Evolutionary conservation across 2,888 invertebrate species (phyloP).

Genomic region (Leptopilina drosophilae): DNA sequence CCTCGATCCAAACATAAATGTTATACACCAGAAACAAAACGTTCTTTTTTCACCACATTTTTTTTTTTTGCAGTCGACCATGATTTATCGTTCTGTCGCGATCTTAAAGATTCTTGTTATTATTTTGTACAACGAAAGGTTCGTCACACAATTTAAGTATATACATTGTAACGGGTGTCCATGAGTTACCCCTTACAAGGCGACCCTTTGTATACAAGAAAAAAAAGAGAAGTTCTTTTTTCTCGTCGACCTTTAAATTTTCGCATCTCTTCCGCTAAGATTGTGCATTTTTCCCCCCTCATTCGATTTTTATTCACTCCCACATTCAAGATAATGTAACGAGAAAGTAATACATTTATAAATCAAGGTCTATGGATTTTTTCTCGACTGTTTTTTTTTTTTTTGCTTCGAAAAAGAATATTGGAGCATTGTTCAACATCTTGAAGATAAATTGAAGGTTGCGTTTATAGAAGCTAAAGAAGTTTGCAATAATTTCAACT

Average conservation of each 20-base stretch:
- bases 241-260: background rate
- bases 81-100: constrained; percentile 27
- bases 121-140: constrained; percentile 6
- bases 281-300: no score
- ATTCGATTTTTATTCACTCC: no score
- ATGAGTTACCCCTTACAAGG: constrained; percentile 15
- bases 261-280: background rate
- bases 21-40: background rate
- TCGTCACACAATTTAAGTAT: constrained; percentile 8
- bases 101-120: constrained; percentile 2
- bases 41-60: no score
- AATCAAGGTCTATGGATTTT: background rate
- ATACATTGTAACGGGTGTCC: constrained; percentile 5
- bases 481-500: background rate
- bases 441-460: constrained; percentile 1
- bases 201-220: constrained; percentile 4
- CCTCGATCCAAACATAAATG: background rate
- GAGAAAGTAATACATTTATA: no score
- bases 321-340: no score
- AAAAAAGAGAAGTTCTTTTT: no score
- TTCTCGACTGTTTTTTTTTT: background rate
- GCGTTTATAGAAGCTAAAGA: background rate
- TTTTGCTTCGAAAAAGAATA: background rate
- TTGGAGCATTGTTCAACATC: background rate
- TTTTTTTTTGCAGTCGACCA: background rate